Conservation (phyloP, 2,888 invertebrate species). For the Buathra laborator region DNA sequence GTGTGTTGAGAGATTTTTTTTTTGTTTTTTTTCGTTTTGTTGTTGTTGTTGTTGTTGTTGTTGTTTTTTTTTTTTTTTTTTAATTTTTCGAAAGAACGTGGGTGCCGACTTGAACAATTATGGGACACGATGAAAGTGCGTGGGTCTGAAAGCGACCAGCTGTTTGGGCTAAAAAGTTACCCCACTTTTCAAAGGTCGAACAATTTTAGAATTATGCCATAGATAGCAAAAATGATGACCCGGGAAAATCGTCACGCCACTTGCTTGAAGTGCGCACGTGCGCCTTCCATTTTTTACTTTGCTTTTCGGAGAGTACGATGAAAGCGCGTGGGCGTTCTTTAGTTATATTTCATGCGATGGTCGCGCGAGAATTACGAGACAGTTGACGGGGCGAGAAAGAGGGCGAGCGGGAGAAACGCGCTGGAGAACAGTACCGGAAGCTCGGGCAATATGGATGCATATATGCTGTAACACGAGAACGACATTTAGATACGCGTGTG, state of each 20-base stretch:
- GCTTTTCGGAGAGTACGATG: too few species aligned
- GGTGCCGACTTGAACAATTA: too few species aligned
- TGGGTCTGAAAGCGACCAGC: too few species aligned
- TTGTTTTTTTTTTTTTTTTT: background rate
- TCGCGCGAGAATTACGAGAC: conserved; percentile 1
- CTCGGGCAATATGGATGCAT: background rate
- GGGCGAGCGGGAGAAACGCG: background rate
- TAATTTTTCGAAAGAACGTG: background rate
- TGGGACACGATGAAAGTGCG: too few species aligned
- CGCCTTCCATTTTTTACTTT: too few species aligned
- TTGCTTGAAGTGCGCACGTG: too few species aligned
- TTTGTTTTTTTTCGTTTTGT: background rate
- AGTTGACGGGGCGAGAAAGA: background rate
- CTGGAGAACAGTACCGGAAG: background rate
- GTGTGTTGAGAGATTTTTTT: background rate
- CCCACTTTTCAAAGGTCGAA: too few species aligned
- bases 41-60: too few species aligned
- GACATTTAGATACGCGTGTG: conserved; percentile 62
- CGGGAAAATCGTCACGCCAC: too few species aligned
- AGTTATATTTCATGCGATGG: conserved; percentile 10
- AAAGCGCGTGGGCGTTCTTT: background rate
- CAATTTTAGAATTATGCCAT: too few species aligned
- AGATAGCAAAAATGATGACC: too few species aligned
- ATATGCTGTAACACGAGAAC: conserved; percentile 58
- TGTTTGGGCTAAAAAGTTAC: too few species aligned